A percentile compares a stretch with the other conserved stretches of the same genome.
These are phyloP conservation scores for Piprites chloris DNA, from an alignment of 2,113 vertebrate genomes.

Conservation along the genomic window DNA sequence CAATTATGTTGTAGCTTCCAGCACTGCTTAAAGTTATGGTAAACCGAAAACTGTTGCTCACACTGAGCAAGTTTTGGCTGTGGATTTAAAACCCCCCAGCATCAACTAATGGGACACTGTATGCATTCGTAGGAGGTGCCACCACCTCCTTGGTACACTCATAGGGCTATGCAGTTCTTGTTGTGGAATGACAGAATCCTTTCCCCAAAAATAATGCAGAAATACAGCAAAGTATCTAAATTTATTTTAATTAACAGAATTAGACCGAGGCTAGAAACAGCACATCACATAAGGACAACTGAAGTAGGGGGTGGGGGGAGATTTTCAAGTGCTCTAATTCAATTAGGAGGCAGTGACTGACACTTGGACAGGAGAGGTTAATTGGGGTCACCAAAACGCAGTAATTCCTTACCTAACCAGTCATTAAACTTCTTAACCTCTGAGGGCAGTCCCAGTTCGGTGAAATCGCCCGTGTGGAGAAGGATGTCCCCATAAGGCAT, in stretches of 20 bases:
- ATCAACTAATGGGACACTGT: background rate
- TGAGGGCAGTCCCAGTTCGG: slow-evolving; percentile 96
- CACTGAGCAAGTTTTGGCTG: background rate
- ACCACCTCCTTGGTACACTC: background rate
- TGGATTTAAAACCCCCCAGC: background rate
- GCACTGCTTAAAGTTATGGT: background rate
- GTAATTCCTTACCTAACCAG: slow-evolving; percentile 97
- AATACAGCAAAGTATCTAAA: slow-evolving; percentile 61
- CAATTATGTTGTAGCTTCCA: background rate
- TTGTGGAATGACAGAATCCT: background rate
- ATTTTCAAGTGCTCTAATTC: slow-evolving; percentile 77
- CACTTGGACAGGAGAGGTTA: slow-evolving; percentile 79
- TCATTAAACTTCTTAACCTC: slow-evolving; percentile 99
- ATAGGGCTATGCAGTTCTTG: background rate
- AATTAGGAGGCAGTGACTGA: slow-evolving; percentile 79
- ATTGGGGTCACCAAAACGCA: slow-evolving; percentile 78
- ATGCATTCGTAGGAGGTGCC: background rate
- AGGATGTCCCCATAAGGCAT: slow-evolving; percentile 99
- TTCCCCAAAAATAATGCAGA: slow-evolving; percentile 31
- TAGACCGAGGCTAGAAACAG: slow-evolving; percentile 53
- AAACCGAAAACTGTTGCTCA: background rate
- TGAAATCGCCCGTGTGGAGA: slow-evolving; percentile 98
- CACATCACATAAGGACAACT: slow-evolving; percentile 41
- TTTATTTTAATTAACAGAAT: slow-evolving; percentile 72
- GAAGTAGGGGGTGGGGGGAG: slow-evolving; percentile 30